Base-by-base conservation (phyloP, 2,113 vertebrate species). In the Synodontis membranacea region DNA sequence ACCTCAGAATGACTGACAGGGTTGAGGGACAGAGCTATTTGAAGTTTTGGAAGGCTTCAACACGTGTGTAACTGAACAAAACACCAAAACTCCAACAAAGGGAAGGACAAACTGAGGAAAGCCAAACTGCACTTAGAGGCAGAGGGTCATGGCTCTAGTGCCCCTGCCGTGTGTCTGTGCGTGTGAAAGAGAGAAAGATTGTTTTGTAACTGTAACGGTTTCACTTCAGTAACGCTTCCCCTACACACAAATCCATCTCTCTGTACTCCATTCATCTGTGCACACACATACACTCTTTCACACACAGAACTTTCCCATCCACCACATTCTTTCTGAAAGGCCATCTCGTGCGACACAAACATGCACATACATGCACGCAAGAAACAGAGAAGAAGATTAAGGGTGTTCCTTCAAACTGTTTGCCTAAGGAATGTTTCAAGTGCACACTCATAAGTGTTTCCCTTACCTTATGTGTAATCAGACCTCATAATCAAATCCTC, bases 81-180 rank as follows among this genome's bases (percentile, higher is more conserved):
- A 74, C 15, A 28, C 5, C 39, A 44, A 1, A 28, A 25, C 2
- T 44, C n/a, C n/a, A 44, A 28, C 9, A 54, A 66, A 10, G 14
- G 54, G 9, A 58, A 28, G 1, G 52, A 76, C 64, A 46, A 44
- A 89, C 19, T 46, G 72, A 80, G 52, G 44, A 87, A 52, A 62
- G 52, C 79, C 39, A 46, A 64, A 83, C 50, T 76, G 39, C 54
- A 83, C 78, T 75, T 78, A 60, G 72, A 74, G 80, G 39, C 75
- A 75, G 62, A 83, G 83, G 58, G 75, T 39, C 85, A 83, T 74
- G 42, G 84, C 44, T 62, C 64, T 54, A 81, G 66, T 86, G 83
- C 31, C 52, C 15, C 39, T 44, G 37, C 39, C 23, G 1, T 66
- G 87, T 86, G 75, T 86, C 62, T 4, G 83, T 54, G 50, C 37